These are phyloP conservation scores for Balanococcus diminutus DNA, from an alignment of 2,888 invertebrate species.

Conservation along the genomic window DNA sequence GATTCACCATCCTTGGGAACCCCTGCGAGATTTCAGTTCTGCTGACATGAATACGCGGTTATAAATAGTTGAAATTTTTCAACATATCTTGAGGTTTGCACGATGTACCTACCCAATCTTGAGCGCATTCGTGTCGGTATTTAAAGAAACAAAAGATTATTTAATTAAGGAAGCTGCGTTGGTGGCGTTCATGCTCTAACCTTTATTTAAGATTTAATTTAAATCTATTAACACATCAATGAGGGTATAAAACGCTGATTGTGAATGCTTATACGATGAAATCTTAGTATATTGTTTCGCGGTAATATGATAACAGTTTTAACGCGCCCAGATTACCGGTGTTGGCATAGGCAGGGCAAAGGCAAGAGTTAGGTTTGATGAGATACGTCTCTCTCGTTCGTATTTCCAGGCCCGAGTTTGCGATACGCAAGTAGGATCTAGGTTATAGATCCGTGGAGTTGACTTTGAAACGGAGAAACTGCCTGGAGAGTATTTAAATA, in stretches of 20 bases:
- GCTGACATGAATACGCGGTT: not conserved
- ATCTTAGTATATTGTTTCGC: not conserved
- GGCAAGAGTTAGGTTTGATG: not conserved
- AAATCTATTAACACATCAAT: constrained; percentile 25
- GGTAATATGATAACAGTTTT: not conserved
- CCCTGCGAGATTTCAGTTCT: not conserved
- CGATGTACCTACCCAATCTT: constrained; percentile 1
- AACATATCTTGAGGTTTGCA: not conserved
- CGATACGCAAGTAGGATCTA: not conserved
- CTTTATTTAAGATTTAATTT: constrained; percentile 30
- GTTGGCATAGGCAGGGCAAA: no score
- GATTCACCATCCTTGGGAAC: not conserved
- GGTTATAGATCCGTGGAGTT: not conserved
- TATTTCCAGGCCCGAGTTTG: not conserved
- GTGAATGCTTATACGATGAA: constrained; percentile 21
- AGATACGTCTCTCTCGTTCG: not conserved
- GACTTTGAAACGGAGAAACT: not conserved
- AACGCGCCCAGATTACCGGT: not conserved
- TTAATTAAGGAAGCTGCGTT: not conserved
- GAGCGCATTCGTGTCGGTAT: constrained; percentile 1
- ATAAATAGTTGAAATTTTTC: constrained; percentile 15
- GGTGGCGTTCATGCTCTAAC: not conserved
- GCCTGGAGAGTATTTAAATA: not conserved
- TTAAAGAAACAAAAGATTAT: constrained; percentile 30
- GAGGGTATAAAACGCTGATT: constrained; percentile 24